phyloP scores from a whole-genome alignment of 1,140 invertebrate species.

The Megathymus violae region DNA sequence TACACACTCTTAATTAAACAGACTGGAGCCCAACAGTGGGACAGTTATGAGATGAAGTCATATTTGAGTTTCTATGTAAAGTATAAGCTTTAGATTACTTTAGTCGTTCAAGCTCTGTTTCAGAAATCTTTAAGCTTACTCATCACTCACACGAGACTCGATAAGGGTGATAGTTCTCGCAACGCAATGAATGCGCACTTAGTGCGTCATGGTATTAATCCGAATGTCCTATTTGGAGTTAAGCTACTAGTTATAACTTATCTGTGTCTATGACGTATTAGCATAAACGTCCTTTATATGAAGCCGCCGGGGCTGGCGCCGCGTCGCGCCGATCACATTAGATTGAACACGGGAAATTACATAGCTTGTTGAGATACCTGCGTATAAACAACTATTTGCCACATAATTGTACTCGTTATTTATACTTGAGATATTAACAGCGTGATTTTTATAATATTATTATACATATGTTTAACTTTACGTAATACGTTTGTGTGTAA shows the following conservation, averaged over 20 bases:
- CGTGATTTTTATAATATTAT: conserved; percentile 35
- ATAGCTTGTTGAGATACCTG: conserved; percentile 70
- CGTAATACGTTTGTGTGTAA: conserved; percentile 20
- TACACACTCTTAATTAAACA: too few species aligned
- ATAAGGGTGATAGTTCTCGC: neutral
- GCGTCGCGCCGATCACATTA: conserved; percentile 69
- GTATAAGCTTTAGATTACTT: too few species aligned
- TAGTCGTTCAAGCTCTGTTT: too few species aligned
- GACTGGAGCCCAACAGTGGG: too few species aligned
- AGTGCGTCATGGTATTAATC: conserved; percentile 15
- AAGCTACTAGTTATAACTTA: conserved; percentile 40
- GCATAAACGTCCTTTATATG: conserved; percentile 70
- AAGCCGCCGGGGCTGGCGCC: conserved; percentile 71
- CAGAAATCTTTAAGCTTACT: neutral
- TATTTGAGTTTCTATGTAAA: too few species aligned
- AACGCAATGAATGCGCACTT: neutral
- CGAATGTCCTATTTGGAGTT: conserved; percentile 20
- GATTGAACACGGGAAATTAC: conserved; percentile 75
- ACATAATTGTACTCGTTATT: conserved; percentile 66
- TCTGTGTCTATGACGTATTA: conserved; percentile 58
- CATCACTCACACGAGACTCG: neutral
- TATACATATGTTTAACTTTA: conserved; percentile 29
- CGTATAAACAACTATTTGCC: conserved; percentile 70
- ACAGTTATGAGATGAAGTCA: too few species aligned
- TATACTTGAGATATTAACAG: conserved; percentile 50